A percentile compares a stretch with the other conserved stretches of the same genome.
These are phyloP conservation scores for Galaxias olidus DNA, from an alignment of 2,797 vertebrate species.

Conservation along the genomic window DNA sequence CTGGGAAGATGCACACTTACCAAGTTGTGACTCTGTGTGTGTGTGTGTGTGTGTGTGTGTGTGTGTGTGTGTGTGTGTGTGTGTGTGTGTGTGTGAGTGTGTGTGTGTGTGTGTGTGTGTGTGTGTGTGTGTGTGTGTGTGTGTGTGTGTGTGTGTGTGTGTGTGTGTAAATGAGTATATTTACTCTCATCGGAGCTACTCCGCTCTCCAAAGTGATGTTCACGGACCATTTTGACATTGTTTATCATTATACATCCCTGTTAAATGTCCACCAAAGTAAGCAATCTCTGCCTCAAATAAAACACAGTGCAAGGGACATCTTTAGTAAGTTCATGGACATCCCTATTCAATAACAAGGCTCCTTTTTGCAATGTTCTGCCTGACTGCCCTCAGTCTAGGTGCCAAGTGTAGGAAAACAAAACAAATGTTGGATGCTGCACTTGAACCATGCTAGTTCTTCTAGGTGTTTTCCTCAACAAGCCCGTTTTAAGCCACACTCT, in stretches of 20 bases:
- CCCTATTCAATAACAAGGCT: conserved; percentile 10
- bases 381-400: conserved; percentile 13
- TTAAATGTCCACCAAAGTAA: conserved; percentile 69
- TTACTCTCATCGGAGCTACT: not conserved
- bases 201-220: not conserved
- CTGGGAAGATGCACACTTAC: conserved; percentile 46
- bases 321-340: too few relatives aligned
- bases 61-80: conserved; percentile 20
- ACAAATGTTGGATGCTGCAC: not conserved
- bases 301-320: conserved; percentile 52
- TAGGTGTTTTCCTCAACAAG: too few relatives aligned
- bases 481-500: too few relatives aligned
- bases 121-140: conserved; percentile 1
- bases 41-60: conserved; percentile 24
- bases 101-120: not conserved
- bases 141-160: not conserved
- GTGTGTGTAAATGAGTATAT: not conserved
- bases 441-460: not conserved
- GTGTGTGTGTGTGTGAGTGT: conserved; percentile 6
- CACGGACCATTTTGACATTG: conserved; percentile 34
- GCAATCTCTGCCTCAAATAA: conserved; percentile 67
- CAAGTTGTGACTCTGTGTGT: conserved; percentile 28
- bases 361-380: conserved; percentile 44
- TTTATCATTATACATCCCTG: conserved; percentile 50
- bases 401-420: conserved; percentile 3